Conservation (phyloP, 2,888 invertebrate genomes). For the Calephelis perditalis region DNA sequence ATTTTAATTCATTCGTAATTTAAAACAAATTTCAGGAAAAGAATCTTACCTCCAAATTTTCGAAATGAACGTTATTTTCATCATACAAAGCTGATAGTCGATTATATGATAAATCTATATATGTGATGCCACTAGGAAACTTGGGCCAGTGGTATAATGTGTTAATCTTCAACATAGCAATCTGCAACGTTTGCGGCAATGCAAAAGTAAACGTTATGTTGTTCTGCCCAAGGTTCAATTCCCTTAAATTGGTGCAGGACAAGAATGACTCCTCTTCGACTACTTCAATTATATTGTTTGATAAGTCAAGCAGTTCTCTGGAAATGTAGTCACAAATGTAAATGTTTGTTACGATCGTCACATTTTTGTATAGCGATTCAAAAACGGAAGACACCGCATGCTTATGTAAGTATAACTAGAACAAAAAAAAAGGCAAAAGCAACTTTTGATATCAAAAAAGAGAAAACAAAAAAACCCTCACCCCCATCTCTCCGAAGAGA, state of each 20-base stretch:
- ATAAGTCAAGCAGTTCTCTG: conserved; percentile 66
- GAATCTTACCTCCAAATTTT: conserved; percentile 58
- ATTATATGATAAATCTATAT: conserved; percentile 66
- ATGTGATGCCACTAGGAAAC: conserved; percentile 60
- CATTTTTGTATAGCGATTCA: too few relatives aligned
- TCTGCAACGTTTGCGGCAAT: conserved; percentile 56
- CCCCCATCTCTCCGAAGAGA: too few relatives aligned
- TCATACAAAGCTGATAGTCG: conserved; percentile 56
- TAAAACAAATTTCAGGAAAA: neutral
- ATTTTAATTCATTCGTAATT: neutral
- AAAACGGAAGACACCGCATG: too few relatives aligned
- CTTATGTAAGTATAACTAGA: neutral
- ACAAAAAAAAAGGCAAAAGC: neutral
- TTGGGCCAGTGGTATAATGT: conserved; percentile 63
- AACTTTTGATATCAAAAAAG: too few relatives aligned
- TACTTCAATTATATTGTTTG: conserved; percentile 65
- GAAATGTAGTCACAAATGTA: conserved; percentile 21
- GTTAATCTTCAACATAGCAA: conserved; percentile 59
- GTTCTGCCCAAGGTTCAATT: conserved; percentile 68
- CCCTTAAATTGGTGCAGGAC: conserved; percentile 52
- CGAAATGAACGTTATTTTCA: conserved; percentile 56
- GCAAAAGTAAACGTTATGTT: conserved; percentile 63
- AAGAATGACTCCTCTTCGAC: conserved; percentile 61
- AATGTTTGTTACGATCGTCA: neutral
- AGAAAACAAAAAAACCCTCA: too few relatives aligned